phyloP scores from a whole-genome alignment of 1,140 invertebrate genomes.

The Drosophila varians region DNA sequence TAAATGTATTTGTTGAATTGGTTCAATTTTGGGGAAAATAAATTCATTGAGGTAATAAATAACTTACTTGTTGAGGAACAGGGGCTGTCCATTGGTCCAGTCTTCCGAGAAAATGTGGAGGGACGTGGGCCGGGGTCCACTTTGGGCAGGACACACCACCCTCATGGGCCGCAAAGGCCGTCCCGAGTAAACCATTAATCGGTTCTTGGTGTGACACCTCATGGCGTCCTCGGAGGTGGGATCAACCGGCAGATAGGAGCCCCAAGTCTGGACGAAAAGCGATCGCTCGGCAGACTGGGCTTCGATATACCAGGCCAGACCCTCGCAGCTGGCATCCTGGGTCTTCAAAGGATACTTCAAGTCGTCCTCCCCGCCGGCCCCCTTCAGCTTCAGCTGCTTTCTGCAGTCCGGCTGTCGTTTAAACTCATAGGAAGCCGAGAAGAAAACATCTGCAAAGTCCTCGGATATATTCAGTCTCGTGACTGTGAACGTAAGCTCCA shows the following conservation, averaged over 20 bases:
- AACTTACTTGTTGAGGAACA: conserved; percentile 82
- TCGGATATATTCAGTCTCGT: conserved; percentile 88
- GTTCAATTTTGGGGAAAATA: background rate
- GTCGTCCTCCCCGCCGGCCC: conserved; percentile 86
- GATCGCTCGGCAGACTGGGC: conserved; percentile 88
- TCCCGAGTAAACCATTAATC: conserved; percentile 87
- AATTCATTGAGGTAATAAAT: background rate
- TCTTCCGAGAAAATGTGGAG: conserved; percentile 91
- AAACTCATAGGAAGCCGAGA: conserved; percentile 88
- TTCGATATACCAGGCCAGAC: conserved; percentile 89
- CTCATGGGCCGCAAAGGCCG: conserved; percentile 87
- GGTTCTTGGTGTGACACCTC: conserved; percentile 86
- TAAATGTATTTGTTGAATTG: background rate
- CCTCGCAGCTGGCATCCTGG: conserved; percentile 88
- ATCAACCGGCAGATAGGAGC: conserved; percentile 85
- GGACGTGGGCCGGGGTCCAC: conserved; percentile 87
- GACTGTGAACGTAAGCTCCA: conserved; percentile 87
- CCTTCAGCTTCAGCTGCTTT: conserved; percentile 86
- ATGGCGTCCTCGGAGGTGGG: conserved; percentile 85
- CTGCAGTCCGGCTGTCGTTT: conserved; percentile 87
- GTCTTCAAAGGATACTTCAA: conserved; percentile 86
- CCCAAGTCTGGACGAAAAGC: conserved; percentile 90
- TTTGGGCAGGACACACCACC: conserved; percentile 89
- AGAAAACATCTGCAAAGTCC: conserved; percentile 88
- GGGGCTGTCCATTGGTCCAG: conserved; percentile 85